phyloP scores from a whole-genome alignment of 1,140 invertebrate species.

The Antheraea mylitta region DNA sequence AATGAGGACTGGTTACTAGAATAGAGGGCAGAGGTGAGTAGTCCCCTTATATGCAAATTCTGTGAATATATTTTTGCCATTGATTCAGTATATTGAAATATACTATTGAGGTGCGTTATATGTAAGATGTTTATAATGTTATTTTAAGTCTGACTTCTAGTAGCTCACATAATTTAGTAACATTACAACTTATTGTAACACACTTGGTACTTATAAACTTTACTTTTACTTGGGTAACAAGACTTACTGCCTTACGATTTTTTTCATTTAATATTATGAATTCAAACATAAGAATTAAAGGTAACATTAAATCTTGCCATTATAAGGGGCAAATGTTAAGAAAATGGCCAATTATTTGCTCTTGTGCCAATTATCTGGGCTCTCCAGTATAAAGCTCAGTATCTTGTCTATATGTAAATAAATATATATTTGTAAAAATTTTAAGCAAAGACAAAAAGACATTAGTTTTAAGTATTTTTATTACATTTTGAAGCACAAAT shows the following conservation, averaged over 20 bases:
- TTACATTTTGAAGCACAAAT: constrained; percentile 37
- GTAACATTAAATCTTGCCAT: constrained; percentile 10
- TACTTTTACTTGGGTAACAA: background rate
- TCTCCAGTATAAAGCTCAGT: background rate
- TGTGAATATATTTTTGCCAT: constrained; percentile 26
- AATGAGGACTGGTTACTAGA: constrained; percentile 22
- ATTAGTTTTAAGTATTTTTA: constrained; percentile 33
- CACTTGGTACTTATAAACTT: background rate
- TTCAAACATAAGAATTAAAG: background rate
- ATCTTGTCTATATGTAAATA: constrained; percentile 11
- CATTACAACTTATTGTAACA: background rate
- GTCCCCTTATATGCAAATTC: constrained; percentile 21
- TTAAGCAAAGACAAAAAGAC: constrained; percentile 39
- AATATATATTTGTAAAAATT: constrained; percentile 10
- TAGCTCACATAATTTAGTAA: background rate
- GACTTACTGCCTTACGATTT: background rate
- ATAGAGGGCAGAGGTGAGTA: constrained; percentile 26
- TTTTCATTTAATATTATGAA: background rate
- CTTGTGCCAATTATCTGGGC: constrained; percentile 3
- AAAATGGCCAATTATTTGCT: constrained; percentile 6
- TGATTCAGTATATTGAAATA: background rate
- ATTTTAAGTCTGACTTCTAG: background rate
- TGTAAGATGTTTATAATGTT: constrained; percentile 3
- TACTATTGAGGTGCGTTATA: background rate
- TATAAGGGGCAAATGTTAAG: constrained; percentile 1